Evolutionary conservation across 2,888 invertebrate species (phyloP).

Genomic region (Nomada fabriciana): DNA sequence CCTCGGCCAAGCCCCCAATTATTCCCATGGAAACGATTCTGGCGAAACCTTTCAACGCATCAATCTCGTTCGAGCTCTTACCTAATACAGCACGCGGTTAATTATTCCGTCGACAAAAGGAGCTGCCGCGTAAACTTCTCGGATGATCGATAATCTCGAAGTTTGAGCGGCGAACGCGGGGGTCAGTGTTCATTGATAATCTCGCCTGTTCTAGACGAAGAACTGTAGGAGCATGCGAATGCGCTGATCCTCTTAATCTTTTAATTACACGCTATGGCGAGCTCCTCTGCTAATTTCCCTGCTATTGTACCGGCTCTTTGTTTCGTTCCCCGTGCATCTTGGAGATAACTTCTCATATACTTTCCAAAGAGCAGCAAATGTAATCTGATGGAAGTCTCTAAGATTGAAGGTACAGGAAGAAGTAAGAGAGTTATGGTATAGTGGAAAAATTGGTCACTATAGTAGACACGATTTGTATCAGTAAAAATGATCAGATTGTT

Average conservation of each 20-base stretch:
- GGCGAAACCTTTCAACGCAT: slow-evolving; percentile 75
- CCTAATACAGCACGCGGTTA: slow-evolving; percentile 73
- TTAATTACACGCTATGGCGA: slow-evolving; percentile 63
- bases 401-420: too few relatives aligned
- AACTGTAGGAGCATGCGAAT: slow-evolving; percentile 47
- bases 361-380: too few relatives aligned
- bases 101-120: slow-evolving; percentile 75
- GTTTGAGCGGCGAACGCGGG: slow-evolving; percentile 36
- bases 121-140: slow-evolving; percentile 59
- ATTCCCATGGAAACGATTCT: slow-evolving; percentile 77
- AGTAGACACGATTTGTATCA: background rate
- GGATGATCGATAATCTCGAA: slow-evolving; percentile 66
- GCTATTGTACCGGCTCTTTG: slow-evolving; percentile 3
- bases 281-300: slow-evolving; percentile 52
- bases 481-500: background rate
- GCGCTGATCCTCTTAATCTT: slow-evolving; percentile 67
- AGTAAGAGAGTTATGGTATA: too few relatives aligned
- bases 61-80: slow-evolving; percentile 73
- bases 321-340: background rate
- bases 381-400: background rate
- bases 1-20: slow-evolving; percentile 70
- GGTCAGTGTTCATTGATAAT: slow-evolving; percentile 67
- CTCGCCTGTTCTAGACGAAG: slow-evolving; percentile 44
- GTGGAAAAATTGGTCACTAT: too few relatives aligned
- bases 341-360: slow-evolving; percentile 11